These are phyloP conservation scores for Archegozetes longisetosus DNA, from an alignment of 1,140 invertebrate species.

Conservation along the genomic window DNA sequence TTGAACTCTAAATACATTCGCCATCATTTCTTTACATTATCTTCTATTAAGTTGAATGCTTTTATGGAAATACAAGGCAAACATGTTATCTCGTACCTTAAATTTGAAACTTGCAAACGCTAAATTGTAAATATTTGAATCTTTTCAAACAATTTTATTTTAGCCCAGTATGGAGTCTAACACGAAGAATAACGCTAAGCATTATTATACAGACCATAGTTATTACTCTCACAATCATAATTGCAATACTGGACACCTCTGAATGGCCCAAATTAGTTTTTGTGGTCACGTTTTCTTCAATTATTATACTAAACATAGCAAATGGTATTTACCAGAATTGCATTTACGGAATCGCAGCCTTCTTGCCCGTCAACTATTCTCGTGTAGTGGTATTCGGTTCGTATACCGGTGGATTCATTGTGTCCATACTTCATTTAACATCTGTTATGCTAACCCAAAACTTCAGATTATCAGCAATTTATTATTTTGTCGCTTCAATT, in stretches of 20 bases:
- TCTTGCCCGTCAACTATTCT: slow-evolving; percentile 77
- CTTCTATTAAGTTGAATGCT: slow-evolving; percentile 67
- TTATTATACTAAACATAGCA: slow-evolving; percentile 77
- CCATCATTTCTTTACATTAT: slow-evolving; percentile 93
- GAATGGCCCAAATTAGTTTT: slow-evolving; percentile 70
- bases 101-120: too few relatives aligned
- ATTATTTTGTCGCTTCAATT: slow-evolving; percentile 90
- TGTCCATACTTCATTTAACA: slow-evolving; percentile 59
- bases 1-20: too few relatives aligned
- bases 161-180: slow-evolving; percentile 58
- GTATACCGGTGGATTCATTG: slow-evolving; percentile 85
- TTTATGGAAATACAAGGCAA: too few relatives aligned
- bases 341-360: slow-evolving; percentile 83
- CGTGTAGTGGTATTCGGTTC: slow-evolving; percentile 85
- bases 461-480: slow-evolving; percentile 69
- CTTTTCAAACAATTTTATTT: slow-evolving; percentile 33
- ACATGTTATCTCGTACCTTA: slow-evolving; percentile 73
- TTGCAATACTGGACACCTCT: slow-evolving; percentile 77
- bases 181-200: slow-evolving; percentile 69
- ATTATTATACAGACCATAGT: slow-evolving; percentile 73
- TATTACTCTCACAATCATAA: slow-evolving; percentile 69
- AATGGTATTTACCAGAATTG: slow-evolving; percentile 94
- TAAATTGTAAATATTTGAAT: background rate
- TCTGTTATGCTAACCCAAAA: slow-evolving; percentile 54
- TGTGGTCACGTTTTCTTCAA: slow-evolving; percentile 65